phyloP scores from a whole-genome alignment of 2,113 vertebrate genomes.

The Dendrocopos noguchii region DNA sequence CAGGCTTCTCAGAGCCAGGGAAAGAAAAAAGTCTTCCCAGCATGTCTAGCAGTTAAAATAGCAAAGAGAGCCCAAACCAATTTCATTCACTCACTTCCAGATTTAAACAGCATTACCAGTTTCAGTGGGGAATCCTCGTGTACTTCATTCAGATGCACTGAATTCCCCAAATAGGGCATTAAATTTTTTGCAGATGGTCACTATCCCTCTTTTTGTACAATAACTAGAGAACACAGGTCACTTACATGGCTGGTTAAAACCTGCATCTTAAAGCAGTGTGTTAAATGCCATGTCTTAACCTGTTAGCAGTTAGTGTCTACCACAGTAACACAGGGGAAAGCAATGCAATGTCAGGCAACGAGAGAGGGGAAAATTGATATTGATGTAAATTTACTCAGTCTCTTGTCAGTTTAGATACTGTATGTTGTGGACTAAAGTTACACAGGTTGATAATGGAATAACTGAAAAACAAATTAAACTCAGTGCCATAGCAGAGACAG shows the following conservation, averaged over 20 bases:
- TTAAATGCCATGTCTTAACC: neutral
- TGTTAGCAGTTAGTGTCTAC: neutral
- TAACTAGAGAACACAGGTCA: neutral
- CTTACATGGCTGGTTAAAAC: neutral
- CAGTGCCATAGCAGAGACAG: slow-evolving; percentile 35
- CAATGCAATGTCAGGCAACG: neutral
- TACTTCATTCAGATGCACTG: neutral
- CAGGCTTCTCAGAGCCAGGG: neutral
- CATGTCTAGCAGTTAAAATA: neutral
- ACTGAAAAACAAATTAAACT: slow-evolving; percentile 58
- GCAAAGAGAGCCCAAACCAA: neutral
- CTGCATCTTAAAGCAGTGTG: neutral
- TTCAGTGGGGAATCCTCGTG: neutral
- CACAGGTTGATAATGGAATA: slow-evolving; percentile 13
- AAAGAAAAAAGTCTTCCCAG: neutral
- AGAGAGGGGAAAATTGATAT: neutral
- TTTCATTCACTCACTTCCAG: neutral
- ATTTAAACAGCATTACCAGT: neutral
- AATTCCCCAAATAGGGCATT: neutral
- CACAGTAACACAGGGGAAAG: neutral
- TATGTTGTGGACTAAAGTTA: neutral
- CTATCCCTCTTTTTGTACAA: neutral
- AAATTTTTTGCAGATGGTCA: neutral
- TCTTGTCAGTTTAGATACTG: neutral
- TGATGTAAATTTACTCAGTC: neutral